A percentile compares a stretch with the other conserved stretches of the same genome.
These are phyloP conservation scores for Drosophila nigrodunni DNA, from an alignment of 1,140 invertebrate species.

Conservation along the genomic window DNA sequence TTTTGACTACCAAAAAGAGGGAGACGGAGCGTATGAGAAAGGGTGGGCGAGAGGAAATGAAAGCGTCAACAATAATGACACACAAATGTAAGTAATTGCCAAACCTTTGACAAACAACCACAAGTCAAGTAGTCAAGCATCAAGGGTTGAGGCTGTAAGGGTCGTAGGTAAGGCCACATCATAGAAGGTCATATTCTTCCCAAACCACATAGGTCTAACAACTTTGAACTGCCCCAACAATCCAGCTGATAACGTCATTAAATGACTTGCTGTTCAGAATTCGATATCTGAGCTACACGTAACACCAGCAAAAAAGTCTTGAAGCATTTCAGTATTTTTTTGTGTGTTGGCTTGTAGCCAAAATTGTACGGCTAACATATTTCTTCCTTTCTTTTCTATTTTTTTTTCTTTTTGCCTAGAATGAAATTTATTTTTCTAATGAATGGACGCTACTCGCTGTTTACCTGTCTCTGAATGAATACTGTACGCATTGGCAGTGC, in stretches of 20 bases:
- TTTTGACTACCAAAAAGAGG: slow-evolving; percentile 16
- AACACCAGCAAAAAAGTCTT: slow-evolving; percentile 18
- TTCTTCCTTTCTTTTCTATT: slow-evolving; percentile 12
- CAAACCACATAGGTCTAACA: neutral
- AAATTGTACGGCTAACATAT: slow-evolving; percentile 42
- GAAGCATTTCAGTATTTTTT: slow-evolving; percentile 38
- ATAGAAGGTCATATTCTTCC: neutral
- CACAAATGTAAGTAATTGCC: slow-evolving; percentile 68
- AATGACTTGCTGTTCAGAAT: slow-evolving; percentile 19
- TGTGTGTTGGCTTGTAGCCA: slow-evolving; percentile 59
- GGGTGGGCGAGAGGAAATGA: neutral
- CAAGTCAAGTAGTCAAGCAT: slow-evolving; percentile 24
- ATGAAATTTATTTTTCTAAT: slow-evolving; percentile 74
- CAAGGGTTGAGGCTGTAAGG: slow-evolving; percentile 13
- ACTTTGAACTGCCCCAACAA: slow-evolving; percentile 3
- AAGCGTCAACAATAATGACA: slow-evolving; percentile 48
- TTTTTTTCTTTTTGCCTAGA: slow-evolving; percentile 10
- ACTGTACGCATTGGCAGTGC: slow-evolving; percentile 22
- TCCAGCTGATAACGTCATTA: slow-evolving; percentile 44
- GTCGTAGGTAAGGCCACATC: neutral
- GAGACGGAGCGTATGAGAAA: neutral
- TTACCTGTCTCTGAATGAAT: slow-evolving; percentile 57
- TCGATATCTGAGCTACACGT: slow-evolving; percentile 33
- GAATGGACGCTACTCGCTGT: slow-evolving; percentile 55
- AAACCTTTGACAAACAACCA: slow-evolving; percentile 57